These are phyloP conservation scores for Nasonia oneida DNA, from an alignment of 2,888 invertebrate species.

Conservation along the genomic window DNA sequence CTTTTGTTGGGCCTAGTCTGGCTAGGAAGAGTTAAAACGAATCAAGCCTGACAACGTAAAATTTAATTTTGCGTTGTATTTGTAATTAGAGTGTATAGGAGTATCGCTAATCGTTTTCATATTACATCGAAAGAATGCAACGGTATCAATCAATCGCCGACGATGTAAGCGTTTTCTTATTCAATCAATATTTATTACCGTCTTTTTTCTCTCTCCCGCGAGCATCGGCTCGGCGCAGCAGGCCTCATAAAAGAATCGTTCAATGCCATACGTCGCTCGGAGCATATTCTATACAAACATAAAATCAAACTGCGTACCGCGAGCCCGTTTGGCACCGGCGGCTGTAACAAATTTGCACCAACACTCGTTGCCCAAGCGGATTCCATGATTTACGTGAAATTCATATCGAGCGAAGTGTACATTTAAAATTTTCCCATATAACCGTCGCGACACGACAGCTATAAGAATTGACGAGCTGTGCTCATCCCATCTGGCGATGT, in stretches of 20 bases:
- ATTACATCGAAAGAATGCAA: not conserved
- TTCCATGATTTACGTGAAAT: slow-evolving; percentile 56
- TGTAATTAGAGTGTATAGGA: no score
- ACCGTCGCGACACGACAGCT: slow-evolving; percentile 42
- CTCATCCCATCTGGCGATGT: slow-evolving; percentile 50
- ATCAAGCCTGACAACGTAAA: no score
- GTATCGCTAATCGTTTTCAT: slow-evolving; percentile 1
- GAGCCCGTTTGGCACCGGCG: not conserved
- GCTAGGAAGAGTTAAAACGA: no score
- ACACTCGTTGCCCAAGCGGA: slow-evolving; percentile 36
- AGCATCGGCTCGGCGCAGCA: not conserved
- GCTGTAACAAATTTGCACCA: slow-evolving; percentile 46
- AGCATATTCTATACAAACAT: slow-evolving; percentile 19
- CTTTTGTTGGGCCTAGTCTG: no score
- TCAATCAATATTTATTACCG: slow-evolving; percentile 46
- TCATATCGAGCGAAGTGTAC: slow-evolving; percentile 36
- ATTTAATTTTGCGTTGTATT: no score
- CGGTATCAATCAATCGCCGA: slow-evolving; percentile 35
- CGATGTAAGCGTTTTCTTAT: not conserved
- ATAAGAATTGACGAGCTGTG: slow-evolving; percentile 48
- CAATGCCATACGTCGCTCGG: slow-evolving; percentile 25
- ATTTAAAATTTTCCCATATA: slow-evolving; percentile 48
- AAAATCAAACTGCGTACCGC: slow-evolving; percentile 26
- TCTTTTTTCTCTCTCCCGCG: slow-evolving; percentile 21
- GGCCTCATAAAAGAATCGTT: slow-evolving; percentile 27